Percentiles rank a stretch among this genome's conserved stretches.
These are phyloP conservation scores for Doris montereyensis DNA, from an alignment of 2,888 invertebrate genomes.

Conservation along the genomic window DNA sequence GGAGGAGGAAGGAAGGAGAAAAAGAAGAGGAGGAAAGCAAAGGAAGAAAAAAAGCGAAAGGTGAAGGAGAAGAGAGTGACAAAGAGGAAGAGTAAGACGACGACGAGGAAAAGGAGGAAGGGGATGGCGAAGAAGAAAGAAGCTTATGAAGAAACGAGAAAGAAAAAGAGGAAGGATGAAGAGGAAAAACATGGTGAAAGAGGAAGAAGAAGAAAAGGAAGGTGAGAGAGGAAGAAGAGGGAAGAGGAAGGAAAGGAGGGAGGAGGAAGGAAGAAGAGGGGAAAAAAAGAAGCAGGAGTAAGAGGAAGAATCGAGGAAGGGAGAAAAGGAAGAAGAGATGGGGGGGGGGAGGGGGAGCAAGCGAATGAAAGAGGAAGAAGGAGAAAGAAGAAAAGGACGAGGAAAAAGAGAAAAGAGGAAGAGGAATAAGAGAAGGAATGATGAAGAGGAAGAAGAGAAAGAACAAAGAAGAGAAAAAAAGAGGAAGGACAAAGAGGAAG, in stretches of 20 bases:
- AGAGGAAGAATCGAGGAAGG: background rate
- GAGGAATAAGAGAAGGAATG: background rate
- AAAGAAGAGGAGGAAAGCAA: background rate
- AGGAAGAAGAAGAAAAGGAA: background rate
- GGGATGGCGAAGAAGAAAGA: background rate
- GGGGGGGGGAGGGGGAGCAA: background rate
- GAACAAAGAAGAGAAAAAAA: conserved; percentile 8
- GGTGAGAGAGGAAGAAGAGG: background rate
- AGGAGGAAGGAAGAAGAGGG: background rate
- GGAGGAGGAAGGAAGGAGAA: background rate
- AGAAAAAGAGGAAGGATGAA: background rate
- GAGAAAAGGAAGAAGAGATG: background rate
- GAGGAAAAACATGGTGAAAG: background rate
- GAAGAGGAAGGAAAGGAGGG: background rate
- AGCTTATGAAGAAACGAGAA: too few species aligned
- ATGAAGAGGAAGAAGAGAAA: conserved; percentile 23
- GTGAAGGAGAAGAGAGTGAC: background rate
- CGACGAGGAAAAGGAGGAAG: background rate
- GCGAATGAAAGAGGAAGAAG: background rate
- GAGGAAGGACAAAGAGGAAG: conserved; percentile 20
- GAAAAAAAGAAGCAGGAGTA: background rate
- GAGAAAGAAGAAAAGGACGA: background rate
- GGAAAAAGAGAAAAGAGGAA: background rate
- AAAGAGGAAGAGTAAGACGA: background rate
- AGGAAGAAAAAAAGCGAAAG: background rate